Percentiles rank a stretch among this genome's conserved stretches.
phyloP scores from a whole-genome alignment of 2,797 vertebrate species.

The Diceros bicornis region DNA sequence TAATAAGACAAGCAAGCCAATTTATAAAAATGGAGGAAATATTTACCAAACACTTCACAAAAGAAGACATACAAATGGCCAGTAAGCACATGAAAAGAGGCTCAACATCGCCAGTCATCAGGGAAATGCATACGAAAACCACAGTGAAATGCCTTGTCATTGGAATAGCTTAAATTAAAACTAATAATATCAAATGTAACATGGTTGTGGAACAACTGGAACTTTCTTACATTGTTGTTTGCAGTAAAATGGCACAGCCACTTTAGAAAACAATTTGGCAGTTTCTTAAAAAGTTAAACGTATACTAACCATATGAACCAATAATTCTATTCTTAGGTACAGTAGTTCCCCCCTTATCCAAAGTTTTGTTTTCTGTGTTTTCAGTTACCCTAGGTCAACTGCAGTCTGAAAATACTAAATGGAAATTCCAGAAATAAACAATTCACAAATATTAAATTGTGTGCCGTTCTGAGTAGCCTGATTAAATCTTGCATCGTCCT shows the following conservation, averaged over 20 bases:
- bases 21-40: not conserved
- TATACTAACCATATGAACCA: not conserved
- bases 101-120: not conserved
- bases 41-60: not conserved
- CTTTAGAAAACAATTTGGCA: not conserved
- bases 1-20: not conserved
- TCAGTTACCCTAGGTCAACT: no score
- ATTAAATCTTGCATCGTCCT: no score
- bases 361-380: no score
- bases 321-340: not conserved
- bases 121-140: not conserved
- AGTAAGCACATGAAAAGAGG: not conserved
- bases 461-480: no score
- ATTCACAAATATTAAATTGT: no score
- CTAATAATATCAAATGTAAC: not conserved
- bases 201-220: not conserved
- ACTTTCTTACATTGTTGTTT: not conserved
- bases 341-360: no score
- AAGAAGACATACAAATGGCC: not conserved
- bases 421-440: no score
- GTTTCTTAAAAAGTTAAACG: not conserved
- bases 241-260: not conserved
- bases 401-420: no score
- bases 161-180: not conserved
- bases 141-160: not conserved